Base-by-base conservation (phyloP, 23 tunicate genomes). In the Phallusia fumigata region DNA sequence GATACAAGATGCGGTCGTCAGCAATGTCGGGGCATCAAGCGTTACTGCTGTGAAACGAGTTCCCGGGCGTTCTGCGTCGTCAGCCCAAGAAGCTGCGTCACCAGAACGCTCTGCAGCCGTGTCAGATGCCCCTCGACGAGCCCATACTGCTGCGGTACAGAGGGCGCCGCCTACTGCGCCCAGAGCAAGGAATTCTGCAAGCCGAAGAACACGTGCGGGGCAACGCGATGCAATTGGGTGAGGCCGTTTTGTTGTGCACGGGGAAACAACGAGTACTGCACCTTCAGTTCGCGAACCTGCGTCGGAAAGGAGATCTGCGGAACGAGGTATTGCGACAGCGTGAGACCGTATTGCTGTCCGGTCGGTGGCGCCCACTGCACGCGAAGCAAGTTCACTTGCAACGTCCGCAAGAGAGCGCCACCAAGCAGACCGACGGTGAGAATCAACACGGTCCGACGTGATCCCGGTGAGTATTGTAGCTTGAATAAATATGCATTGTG, bases 271-370 rank as follows among this genome's bases (percentile, higher is more conserved):
- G 28, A 58, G 3, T 58, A 58, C 16, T 58, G 69, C 69, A 58
- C 69, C 15, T 58, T 58, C 69, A 58, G 28, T 22, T 22, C 69
- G 69, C 69, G 69, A 11, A 58, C 69, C 3, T 58, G 69, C 69
- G 69, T 58, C 5, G 28, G 69, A 11, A 58, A 16, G 28, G 28
- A 58, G 16, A 58, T 24, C 5, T 58, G 69, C 16, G 69, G 69
- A 3, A 24, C 28, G 28, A 24, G 28, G 13, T 58, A 21, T 58
- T 58, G 69, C 69, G 69, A 58, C 69, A 22, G 69, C n/a, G 3
- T 74, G n/a, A 74, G 35, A 15, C 77, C 77, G 22, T 74, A 74
- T 19, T 74, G 77, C 40, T 74, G 77, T 74, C 40, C 40, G 77
- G 77, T 32, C 8, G 40, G 45, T 30, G 77, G 40, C 36, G 40